These are phyloP conservation scores for Andrena bicolor DNA, from an alignment of 2,888 invertebrate genomes.

Conservation along the genomic window DNA sequence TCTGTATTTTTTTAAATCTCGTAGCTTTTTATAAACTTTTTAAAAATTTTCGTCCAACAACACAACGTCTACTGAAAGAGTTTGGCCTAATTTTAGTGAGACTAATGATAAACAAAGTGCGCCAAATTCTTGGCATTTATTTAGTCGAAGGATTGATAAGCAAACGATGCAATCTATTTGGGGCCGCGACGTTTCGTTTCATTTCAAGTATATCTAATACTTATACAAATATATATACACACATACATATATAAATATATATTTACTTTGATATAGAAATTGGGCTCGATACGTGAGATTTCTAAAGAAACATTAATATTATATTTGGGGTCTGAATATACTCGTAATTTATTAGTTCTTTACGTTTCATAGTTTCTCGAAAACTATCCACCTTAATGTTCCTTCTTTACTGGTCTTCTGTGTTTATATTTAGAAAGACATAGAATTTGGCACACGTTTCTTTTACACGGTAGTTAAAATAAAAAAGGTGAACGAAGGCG, in stretches of 20 bases:
- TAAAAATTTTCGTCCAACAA: constrained; percentile 68
- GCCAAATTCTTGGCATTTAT: constrained; percentile 56
- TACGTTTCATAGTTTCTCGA: constrained; percentile 9
- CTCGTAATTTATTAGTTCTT: constrained; percentile 26
- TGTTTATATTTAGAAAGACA: constrained; percentile 19
- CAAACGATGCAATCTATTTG: neutral
- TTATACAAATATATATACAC: neutral
- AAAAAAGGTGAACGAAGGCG: neutral
- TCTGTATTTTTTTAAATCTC: constrained; percentile 82
- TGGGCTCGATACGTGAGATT: constrained; percentile 7
- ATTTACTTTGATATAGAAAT: constrained; percentile 8
- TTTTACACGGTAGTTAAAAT: constrained; percentile 18
- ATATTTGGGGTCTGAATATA: constrained; percentile 24
- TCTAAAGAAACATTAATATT: constrained; percentile 4
- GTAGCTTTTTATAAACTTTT: constrained; percentile 82
- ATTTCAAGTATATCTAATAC: neutral
- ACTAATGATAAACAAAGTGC: constrained; percentile 45
- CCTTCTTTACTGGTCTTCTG: constrained; percentile 6
- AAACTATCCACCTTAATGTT: constrained; percentile 35
- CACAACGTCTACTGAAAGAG: constrained; percentile 48
- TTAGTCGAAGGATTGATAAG: constrained; percentile 2
- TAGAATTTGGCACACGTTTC: constrained; percentile 61
- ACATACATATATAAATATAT: neutral
- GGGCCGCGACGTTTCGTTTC: constrained; percentile 1
- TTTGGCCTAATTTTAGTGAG: constrained; percentile 62